phyloP scores from a whole-genome alignment of 2,888 invertebrate species.

The Coelinius sp. region DNA sequence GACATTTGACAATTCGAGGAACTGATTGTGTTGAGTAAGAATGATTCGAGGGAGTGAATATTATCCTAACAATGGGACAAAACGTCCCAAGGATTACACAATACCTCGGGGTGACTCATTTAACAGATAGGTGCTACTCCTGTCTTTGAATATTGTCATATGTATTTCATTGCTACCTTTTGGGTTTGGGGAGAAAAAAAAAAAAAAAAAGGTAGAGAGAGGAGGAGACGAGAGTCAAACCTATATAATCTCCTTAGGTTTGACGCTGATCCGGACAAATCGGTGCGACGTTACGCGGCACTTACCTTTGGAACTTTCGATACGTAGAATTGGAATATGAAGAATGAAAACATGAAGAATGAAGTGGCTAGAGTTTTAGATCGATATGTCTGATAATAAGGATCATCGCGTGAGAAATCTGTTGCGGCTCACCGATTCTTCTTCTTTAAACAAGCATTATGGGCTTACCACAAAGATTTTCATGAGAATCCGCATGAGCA shows the following conservation, averaged over 20 bases:
- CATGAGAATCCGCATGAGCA: too few species aligned
- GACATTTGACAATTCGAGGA: slow-evolving; percentile 17
- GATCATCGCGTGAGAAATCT: slow-evolving; percentile 17
- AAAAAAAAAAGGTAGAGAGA: slow-evolving; percentile 28
- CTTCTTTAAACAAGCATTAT: background rate
- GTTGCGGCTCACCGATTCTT: background rate
- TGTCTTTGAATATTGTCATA: slow-evolving; percentile 36
- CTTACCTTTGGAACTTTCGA: slow-evolving; percentile 51
- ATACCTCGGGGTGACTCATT: slow-evolving; percentile 18
- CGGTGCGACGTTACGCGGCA: slow-evolving; percentile 69
- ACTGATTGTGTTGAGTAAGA: background rate
- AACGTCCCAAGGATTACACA: slow-evolving; percentile 1
- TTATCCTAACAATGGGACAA: background rate
- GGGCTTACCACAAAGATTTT: too few species aligned
- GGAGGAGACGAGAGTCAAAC: slow-evolving; percentile 28
- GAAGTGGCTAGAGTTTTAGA: slow-evolving; percentile 27
- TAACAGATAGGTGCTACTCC: slow-evolving; percentile 45
- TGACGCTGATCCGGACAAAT: slow-evolving; percentile 77
- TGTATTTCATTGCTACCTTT: slow-evolving; percentile 31
- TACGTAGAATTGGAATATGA: background rate
- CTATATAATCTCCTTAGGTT: slow-evolving; percentile 74
- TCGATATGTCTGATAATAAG: background rate
- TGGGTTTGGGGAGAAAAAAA: background rate
- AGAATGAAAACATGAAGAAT: slow-evolving; percentile 8
- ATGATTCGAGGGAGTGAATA: background rate